phyloP scores from a whole-genome alignment of 1,140 invertebrate genomes.

The Aphis craccivora region DNA sequence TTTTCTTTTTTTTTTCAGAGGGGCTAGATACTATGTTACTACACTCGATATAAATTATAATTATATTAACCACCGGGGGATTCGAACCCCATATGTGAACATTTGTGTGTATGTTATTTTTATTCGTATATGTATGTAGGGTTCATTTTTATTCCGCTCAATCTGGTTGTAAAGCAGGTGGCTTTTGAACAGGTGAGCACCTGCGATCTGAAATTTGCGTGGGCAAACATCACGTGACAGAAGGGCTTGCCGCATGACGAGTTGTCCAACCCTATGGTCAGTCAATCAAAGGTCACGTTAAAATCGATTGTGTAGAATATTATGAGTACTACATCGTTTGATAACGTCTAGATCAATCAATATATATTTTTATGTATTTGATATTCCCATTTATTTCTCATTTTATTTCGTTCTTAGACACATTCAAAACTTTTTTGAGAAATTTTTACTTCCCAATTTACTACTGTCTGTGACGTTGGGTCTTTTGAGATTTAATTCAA shows the following conservation, averaged over 20 bases:
- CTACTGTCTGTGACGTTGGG: neutral
- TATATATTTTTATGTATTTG: too few species aligned
- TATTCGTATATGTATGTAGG: neutral
- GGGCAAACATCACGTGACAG: slow-evolving; percentile 44
- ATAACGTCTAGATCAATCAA: neutral
- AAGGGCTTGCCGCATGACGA: neutral
- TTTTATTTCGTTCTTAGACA: neutral
- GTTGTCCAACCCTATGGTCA: neutral
- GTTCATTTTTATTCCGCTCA: slow-evolving; percentile 33
- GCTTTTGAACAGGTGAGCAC: slow-evolving; percentile 36
- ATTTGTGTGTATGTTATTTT: slow-evolving; percentile 28
- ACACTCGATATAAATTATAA: slow-evolving; percentile 44
- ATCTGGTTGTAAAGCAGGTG: slow-evolving; percentile 54
- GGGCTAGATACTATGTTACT: slow-evolving; percentile 8
- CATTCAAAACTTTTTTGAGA: too few species aligned
- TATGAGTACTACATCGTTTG: neutral
- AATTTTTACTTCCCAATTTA: neutral
- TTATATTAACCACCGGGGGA: slow-evolving; percentile 54
- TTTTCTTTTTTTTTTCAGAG: neutral
- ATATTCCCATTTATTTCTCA: neutral
- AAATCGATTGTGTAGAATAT: neutral
- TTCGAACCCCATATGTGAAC: slow-evolving; percentile 25
- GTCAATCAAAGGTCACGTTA: neutral
- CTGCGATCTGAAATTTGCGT: slow-evolving; percentile 35
- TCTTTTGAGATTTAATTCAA: neutral